These are phyloP conservation scores for Microtus richardsoni DNA, from an alignment of 2,113 vertebrate species.

Conservation along the genomic window DNA sequence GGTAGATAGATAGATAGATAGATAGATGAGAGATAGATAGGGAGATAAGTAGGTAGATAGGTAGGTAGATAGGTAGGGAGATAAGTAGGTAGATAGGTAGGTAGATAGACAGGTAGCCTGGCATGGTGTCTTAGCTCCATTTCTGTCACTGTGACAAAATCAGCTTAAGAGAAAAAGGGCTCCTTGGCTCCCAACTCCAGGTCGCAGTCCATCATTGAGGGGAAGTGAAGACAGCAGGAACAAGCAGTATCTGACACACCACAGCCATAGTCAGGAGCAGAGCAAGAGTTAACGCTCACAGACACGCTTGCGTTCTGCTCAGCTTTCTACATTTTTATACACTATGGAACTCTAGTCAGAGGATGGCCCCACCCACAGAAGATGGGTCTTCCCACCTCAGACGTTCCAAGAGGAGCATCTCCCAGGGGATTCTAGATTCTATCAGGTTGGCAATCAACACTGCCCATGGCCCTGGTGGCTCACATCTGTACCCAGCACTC, in stretches of 20 bases:
- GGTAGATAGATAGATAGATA: too few species aligned
- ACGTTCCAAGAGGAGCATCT: background rate
- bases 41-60: too few species aligned
- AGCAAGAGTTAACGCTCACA: background rate
- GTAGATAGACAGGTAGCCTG: background rate
- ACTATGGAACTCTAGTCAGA: background rate
- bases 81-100: background rate
- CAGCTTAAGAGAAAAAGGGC: background rate
- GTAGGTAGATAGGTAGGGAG: too few species aligned
- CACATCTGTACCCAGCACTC: background rate
- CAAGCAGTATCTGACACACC: accelerated
- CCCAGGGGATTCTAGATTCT: background rate
- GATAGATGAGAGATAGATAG: too few species aligned
- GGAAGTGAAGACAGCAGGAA: background rate
- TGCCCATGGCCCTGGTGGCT: background rate
- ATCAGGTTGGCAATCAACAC: background rate
- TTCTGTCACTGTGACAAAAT: background rate
- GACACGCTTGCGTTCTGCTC: background rate
- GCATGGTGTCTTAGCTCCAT: background rate
- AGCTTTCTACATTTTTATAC: background rate
- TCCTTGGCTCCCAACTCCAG: background rate
- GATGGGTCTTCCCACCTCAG: background rate
- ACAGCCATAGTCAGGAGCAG: background rate
- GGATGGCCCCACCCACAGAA: background rate
- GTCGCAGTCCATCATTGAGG: background rate